phyloP scores from a whole-genome alignment of 2,113 vertebrate species.

The Chionomys nivalis region DNA sequence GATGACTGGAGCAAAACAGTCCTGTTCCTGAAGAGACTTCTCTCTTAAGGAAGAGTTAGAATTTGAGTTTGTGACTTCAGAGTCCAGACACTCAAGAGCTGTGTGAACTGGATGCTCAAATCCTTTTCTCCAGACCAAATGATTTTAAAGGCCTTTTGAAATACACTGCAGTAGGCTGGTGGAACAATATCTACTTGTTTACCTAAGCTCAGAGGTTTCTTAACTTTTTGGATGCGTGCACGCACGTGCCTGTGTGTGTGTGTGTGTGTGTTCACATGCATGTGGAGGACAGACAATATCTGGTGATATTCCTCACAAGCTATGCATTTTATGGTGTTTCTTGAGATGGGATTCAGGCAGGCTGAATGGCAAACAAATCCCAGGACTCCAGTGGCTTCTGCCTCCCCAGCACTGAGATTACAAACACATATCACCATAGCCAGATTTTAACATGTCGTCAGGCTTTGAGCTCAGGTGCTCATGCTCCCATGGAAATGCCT shows the following conservation, averaged over 20 bases:
- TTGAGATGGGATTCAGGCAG: no score
- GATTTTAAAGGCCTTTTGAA: not conserved
- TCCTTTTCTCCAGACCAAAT: not conserved
- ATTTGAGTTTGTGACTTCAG: not conserved
- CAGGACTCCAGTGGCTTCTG: not conserved
- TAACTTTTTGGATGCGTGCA: not conserved
- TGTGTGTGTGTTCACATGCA: not conserved
- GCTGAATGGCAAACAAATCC: no score
- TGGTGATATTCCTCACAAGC: not conserved
- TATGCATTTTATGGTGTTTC: not conserved
- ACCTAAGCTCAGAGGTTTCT: not conserved
- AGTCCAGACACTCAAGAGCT: not conserved
- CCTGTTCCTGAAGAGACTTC: not conserved
- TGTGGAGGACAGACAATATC: no score
- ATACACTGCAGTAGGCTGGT: not conserved
- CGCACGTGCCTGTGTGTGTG: no score
- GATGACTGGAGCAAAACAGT: not conserved
- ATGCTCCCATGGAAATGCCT: not conserved
- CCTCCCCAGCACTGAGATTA: not conserved
- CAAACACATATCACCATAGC: not conserved
- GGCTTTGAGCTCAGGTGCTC: not conserved
- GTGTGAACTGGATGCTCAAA: not conserved
- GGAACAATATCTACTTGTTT: not conserved
- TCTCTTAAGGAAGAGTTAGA: not conserved
- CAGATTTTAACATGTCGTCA: not conserved